Base-by-base conservation (phyloP, 2,888 invertebrate genomes). In the Agrenia bidenticulata region DNA sequence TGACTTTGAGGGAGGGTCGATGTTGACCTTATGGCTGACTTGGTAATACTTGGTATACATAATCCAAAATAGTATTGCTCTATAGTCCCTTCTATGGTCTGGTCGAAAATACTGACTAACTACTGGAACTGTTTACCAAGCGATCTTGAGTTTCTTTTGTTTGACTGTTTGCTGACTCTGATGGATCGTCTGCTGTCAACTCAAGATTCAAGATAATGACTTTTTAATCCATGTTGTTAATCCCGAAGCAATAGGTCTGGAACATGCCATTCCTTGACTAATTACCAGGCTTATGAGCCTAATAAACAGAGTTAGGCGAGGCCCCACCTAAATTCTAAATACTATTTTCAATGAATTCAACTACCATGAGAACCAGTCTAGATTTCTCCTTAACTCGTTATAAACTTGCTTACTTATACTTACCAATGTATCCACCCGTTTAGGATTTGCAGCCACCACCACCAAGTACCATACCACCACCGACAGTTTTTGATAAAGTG, bases 141-240 rank as follows among this genome's bases (percentile, higher is more conserved):
- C 24, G 45, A 42, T 58, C 58, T 58, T 23, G 39, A 57, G 26
- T 37, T 58, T 58, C 58, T 58, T 58, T 58, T 58, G 58, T 58
- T 58, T 58, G 58, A 58, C 42, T 58, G 58, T 58, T 58, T 58
- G 58, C 58, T 58, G 58, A 58, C 58, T 58, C 58, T 45, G 58
- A 58, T 58, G 58, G 58, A 58, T 58, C 45, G 58, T 58, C 58
- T 58, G 58, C 58, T 45, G 58, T 58, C 58, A 58, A 58, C 58
- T 58, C 58, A 58, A 58, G 58, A 58, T 58, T 58, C 58, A 5
- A 58, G 58, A 58, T 58, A 58, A 58, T 45, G 58, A 58, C 58
- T 58, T 58, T 58, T 58, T 58, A 58, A 58, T 58, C 58, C 58
- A 45, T 17, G 58, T 26, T 58, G 58, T 58, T 58, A 58, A 58